phyloP scores from a whole-genome alignment of 1,140 invertebrate genomes.

The Caenorhabditis inopinata region DNA sequence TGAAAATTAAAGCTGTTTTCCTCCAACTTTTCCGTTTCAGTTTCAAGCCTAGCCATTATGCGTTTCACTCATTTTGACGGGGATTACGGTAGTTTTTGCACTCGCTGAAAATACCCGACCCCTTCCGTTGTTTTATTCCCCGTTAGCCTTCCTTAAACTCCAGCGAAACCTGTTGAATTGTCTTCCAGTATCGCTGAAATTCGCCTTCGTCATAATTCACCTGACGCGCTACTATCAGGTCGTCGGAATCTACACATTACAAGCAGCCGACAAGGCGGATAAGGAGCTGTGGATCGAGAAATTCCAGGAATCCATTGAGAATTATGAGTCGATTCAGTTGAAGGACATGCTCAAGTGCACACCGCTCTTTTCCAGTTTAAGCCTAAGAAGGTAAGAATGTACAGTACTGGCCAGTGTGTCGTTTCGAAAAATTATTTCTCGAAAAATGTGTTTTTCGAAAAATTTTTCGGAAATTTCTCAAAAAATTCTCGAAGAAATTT shows the following conservation, averaged over 20 bases:
- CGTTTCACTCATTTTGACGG: no score
- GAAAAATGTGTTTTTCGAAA: no score
- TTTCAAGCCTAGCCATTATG: no score
- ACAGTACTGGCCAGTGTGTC: no score
- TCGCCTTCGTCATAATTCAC: conserved; percentile 65
- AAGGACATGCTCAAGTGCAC: conserved; percentile 65
- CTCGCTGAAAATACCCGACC: no score
- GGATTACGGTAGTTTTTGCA: no score
- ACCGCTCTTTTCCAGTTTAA: conserved; percentile 53
- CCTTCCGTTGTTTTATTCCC: neutral
- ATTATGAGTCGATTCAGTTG: conserved; percentile 64
- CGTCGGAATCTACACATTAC: conserved; percentile 60
- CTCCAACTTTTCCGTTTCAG: no score
- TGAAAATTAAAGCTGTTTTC: no score
- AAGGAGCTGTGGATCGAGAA: conserved; percentile 66
- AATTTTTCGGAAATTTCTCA: no score
- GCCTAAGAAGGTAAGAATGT: conserved; percentile 37
- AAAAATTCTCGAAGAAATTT: no score
- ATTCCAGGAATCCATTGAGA: conserved; percentile 65
- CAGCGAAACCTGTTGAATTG: neutral
- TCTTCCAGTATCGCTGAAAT: conserved; percentile 58
- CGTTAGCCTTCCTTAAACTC: neutral
- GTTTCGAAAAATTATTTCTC: no score
- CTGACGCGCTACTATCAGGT: conserved; percentile 65
- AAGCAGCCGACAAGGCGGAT: conserved; percentile 53